Evolutionary conservation across 1,140 invertebrate genomes (phyloP), one percentile per base, ranked within the genome.

Genomic region (Trialeurodes vaporariorum): DNA sequence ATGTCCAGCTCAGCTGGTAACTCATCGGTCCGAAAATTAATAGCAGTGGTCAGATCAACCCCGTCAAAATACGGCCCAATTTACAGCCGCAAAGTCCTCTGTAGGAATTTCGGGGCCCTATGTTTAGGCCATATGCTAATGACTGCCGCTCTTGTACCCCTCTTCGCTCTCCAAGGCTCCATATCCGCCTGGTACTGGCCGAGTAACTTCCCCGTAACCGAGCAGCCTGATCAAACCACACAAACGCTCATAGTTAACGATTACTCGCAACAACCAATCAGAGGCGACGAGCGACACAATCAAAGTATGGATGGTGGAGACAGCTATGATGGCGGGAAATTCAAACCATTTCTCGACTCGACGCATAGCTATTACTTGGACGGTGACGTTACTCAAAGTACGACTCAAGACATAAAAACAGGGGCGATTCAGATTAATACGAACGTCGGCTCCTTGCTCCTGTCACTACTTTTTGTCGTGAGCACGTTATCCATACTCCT

Each of bases 21-120:
- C 17, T 86, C 85, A 0, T 87, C 86, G 0, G 86, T 89, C 0
- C 80, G 85, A 5, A 78, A 85, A 0, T 77, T 88, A 0, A 83
- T 88, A n/a, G 81, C 84, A 0, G 78, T 86, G 0, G 85, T 75
- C 0, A 69, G 75, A 1, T 72, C 74, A 1, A 75, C 75, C 0
- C 73, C 75, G 5, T 75, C 75, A 25, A 71, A 72, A n/a, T 66
- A 75, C 72, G 77, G 78, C 0, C 79, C 79, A 0, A 70, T 77
- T 5, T 81, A 80, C 73, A 77, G 74, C 9, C 71, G 76, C 58
- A 69, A 72, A 22, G 65, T 78, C 11, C 71, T 81, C 26, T 73
- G 79, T 25, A 77, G 79, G 0, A 85, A 86, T 68, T 83, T 85
- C 69, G 77, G 82, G 62, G 74, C 82, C 66, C 69, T 85, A 66